Evolutionary conservation across 2,888 invertebrate species (phyloP).

Genomic region (Hirudinaria manillensis): DNA sequence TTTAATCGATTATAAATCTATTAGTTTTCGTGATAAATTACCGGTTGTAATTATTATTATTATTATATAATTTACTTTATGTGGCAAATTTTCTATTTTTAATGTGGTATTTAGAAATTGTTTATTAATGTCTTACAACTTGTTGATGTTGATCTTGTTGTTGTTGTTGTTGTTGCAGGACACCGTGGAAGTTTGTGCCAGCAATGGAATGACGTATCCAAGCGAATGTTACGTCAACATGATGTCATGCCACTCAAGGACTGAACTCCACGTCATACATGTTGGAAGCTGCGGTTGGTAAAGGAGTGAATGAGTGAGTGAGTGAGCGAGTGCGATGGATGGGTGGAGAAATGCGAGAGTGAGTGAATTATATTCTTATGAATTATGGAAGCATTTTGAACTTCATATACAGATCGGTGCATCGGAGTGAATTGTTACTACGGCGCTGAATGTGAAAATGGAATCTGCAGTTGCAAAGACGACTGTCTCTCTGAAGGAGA

Average conservation of each 20-base stretch:
- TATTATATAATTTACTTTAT: too few relatives aligned
- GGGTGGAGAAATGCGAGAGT: not conserved
- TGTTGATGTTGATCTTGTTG: too few relatives aligned
- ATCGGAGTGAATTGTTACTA: constrained; percentile 12
- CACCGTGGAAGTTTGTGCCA: constrained; percentile 25
- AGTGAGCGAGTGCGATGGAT: not conserved
- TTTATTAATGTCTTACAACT: too few relatives aligned
- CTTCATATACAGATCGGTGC: constrained; percentile 14
- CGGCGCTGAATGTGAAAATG: constrained; percentile 25
- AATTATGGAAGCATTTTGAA: not conserved
- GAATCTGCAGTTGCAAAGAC: constrained; percentile 12
- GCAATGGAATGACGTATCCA: constrained; percentile 31
- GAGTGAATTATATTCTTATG: not conserved
- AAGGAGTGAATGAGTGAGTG: not conserved
- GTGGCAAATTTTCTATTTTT: too few relatives aligned
- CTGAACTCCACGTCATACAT: constrained; percentile 15
- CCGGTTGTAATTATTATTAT: too few relatives aligned
- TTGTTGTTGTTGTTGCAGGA: constrained; percentile 4
- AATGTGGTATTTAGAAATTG: too few relatives aligned
- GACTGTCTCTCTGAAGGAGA: not conserved
- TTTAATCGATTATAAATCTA: too few relatives aligned
- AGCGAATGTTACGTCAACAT: constrained; percentile 27
- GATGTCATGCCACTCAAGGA: constrained; percentile 5
- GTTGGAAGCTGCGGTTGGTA: constrained; percentile 16
- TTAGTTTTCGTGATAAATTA: too few relatives aligned